A percentile compares a stretch with the other conserved stretches of the same genome.
phyloP scores from a whole-genome alignment of 2,797 vertebrate genomes.

The Podarcis siculus region DNA sequence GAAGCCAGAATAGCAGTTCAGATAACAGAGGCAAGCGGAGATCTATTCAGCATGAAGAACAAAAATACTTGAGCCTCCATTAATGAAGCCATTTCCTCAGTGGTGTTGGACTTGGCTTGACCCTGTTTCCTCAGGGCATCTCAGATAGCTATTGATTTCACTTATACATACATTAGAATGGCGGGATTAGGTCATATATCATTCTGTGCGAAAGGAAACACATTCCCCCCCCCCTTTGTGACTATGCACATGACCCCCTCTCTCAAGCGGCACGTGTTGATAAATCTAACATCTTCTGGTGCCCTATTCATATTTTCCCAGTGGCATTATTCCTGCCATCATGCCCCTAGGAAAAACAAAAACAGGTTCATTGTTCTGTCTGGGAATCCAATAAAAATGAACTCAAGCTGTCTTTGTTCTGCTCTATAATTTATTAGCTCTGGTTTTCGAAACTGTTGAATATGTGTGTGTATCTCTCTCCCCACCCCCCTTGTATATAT shows the following conservation, averaged over 20 bases:
- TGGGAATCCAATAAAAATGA: conserved; percentile 64
- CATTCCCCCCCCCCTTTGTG: conserved; percentile 32
- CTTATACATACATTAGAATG: not conserved
- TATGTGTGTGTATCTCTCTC: conserved; percentile 17
- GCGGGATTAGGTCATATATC: rapidly evolving
- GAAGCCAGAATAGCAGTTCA: not conserved
- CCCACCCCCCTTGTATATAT: not conserved
- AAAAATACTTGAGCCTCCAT: not conserved
- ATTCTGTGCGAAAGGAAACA: conserved; percentile 33
- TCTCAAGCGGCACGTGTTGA: conserved; percentile 41
- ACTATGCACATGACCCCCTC: conserved; percentile 40
- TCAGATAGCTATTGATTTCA: rapidly evolving
- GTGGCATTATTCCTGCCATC: conserved; percentile 24
- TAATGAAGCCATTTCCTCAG: not conserved
- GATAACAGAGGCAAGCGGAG: not conserved
- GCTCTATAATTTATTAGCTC: conserved; percentile 44
- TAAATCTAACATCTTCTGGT: conserved; percentile 31
- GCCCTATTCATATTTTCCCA: conserved; percentile 50
- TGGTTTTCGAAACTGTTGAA: conserved; percentile 32
- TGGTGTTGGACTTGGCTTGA: conserved; percentile 26
- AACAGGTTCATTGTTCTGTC: conserved; percentile 56
- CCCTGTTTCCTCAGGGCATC: not conserved
- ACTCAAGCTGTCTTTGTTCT: conserved; percentile 63
- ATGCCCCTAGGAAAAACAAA: conserved; percentile 61
- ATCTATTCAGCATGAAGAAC: not conserved